Conservation (phyloP, 2,113 vertebrate genomes). For the Dicrurus megarhynchus region DNA sequence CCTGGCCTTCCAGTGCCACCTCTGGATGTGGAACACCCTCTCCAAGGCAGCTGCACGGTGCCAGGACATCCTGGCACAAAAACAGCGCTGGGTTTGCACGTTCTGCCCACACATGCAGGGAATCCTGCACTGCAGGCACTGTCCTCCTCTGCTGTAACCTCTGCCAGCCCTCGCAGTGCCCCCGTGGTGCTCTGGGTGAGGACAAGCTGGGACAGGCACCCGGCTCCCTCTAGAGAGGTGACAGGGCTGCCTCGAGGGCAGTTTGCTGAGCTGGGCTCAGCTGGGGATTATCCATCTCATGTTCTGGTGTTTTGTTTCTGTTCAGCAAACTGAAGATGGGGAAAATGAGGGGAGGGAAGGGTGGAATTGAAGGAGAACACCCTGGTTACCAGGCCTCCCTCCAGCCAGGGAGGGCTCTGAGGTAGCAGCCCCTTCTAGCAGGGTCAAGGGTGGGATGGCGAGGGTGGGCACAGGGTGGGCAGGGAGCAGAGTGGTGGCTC, state of each 20-base stretch:
- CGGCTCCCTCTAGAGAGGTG: background rate
- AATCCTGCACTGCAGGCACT: background rate
- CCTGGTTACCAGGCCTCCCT: background rate
- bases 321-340: background rate
- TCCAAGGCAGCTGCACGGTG: fast-evolving
- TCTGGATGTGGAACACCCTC: background rate
- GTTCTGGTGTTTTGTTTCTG: background rate
- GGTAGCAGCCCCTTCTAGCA: background rate
- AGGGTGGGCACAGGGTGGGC: background rate
- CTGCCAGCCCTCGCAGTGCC: background rate
- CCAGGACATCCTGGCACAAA: background rate
- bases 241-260: background rate
- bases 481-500: background rate
- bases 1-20: background rate
- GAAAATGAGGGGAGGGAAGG: background rate
- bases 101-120: background rate
- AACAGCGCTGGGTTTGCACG: background rate
- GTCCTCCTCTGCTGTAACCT: background rate
- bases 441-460: background rate
- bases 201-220: background rate
- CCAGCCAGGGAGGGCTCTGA: background rate
- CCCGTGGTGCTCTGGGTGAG: background rate
- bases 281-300: background rate
- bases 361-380: background rate
- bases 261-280: background rate